phyloP scores from a whole-genome alignment of 2,888 invertebrate genomes.

The Limnephilus lunatus region DNA sequence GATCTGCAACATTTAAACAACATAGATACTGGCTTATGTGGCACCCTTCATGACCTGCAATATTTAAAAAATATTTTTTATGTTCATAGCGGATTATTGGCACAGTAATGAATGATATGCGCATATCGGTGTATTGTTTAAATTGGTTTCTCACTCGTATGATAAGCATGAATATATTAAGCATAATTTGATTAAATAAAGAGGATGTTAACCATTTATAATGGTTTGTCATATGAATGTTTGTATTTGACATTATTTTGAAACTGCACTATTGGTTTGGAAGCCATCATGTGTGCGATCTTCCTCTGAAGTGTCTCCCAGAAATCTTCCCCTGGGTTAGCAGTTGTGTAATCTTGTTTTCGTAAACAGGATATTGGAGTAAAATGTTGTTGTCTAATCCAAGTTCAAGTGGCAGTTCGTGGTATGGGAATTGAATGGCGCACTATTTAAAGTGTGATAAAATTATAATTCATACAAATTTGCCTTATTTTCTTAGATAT shows the following conservation, averaged over 20 bases:
- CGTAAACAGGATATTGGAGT: background rate
- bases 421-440: too few relatives aligned
- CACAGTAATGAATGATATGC: background rate
- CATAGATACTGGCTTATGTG: too few relatives aligned
- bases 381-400: too few relatives aligned
- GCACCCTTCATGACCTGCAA: background rate
- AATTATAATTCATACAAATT: too few relatives aligned
- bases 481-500: too few relatives aligned
- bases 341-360: background rate
- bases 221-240: background rate
- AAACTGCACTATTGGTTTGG: background rate
- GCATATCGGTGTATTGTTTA: background rate
- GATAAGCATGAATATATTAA: background rate
- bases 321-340: background rate
- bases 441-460: too few relatives aligned
- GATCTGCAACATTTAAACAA: too few relatives aligned
- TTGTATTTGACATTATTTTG: background rate
- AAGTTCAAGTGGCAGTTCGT: too few relatives aligned
- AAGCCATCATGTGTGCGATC: background rate
- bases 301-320: background rate
- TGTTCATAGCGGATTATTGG: background rate
- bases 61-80: background rate
- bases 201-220: background rate
- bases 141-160: background rate
- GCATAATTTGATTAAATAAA: background rate